Percentiles rank a stretch among this genome's conserved stretches.
Conservation (phyloP, 2,113 vertebrate genomes). For the Otocyon megalotis region DNA sequence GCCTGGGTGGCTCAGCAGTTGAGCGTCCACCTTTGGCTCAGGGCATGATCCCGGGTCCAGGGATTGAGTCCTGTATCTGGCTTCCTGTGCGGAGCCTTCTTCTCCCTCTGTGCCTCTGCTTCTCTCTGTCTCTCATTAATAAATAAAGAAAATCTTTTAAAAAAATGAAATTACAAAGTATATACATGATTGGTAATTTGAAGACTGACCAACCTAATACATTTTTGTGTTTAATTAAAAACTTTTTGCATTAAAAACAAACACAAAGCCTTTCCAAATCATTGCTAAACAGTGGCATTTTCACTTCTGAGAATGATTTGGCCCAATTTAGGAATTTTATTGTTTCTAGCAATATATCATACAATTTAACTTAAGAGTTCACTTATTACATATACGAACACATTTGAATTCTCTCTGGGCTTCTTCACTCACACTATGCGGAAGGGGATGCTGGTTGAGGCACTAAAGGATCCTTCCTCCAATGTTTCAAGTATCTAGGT, state of each 20-base stretch:
- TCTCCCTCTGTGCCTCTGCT: no score
- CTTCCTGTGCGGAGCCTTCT: no score
- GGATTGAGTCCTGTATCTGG: no score
- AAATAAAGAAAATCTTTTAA: no score
- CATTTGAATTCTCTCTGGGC: neutral
- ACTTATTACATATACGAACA: neutral
- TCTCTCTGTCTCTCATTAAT: no score
- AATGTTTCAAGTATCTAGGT: neutral
- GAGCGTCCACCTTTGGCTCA: no score
- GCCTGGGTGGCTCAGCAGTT: no score
- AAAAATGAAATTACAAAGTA: neutral
- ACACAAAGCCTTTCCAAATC: neutral
- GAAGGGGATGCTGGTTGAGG: neutral
- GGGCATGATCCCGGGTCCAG: no score
- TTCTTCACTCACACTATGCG: neutral
- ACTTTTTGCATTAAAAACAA: neutral
- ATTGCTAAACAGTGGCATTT: neutral
- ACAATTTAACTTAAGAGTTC: neutral
- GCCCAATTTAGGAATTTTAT: neutral
- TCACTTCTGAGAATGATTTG: neutral
- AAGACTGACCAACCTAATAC: neutral
- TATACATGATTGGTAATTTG: neutral
- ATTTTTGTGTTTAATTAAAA: conserved; percentile 6
- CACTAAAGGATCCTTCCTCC: neutral
- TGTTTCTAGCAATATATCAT: neutral